phyloP scores from a whole-genome alignment of 2,797 vertebrate genomes.

The Lacerta viridis region DNA sequence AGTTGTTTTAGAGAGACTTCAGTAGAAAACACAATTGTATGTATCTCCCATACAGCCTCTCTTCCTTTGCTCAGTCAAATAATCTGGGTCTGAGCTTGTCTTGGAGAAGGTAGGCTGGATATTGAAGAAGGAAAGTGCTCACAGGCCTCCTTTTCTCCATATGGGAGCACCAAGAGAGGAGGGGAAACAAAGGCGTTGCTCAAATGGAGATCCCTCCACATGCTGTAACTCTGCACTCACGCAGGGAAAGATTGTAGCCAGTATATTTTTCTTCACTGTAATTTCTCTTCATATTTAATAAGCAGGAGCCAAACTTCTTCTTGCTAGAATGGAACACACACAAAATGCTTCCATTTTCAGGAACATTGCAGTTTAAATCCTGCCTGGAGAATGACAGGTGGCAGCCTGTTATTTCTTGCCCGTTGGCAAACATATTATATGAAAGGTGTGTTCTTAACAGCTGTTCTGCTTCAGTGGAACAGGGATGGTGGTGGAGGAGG shows the following conservation, averaged over 20 bases:
- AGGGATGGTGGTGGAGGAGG: neutral
- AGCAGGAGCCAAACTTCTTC: conserved; percentile 37
- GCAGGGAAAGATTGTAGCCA: conserved; percentile 9
- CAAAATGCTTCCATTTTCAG: conserved; percentile 36
- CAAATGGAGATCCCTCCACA: neutral
- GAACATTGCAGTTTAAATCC: conserved; percentile 36
- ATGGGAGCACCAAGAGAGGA: neutral
- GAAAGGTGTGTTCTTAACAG: neutral
- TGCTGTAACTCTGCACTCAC: neutral
- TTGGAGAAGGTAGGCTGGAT: neutral
- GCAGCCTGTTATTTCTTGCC: conserved; percentile 38
- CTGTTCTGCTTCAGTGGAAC: conserved; percentile 23
- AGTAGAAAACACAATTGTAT: too few species aligned
- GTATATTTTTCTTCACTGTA: conserved; percentile 39
- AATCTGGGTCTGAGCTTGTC: neutral
- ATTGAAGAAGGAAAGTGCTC: neutral
- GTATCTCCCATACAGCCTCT: neutral
- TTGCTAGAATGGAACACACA: conserved; percentile 30
- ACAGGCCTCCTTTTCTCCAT: neutral
- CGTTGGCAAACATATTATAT: conserved; percentile 23
- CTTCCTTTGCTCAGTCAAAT: too few species aligned
- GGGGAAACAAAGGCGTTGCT: neutral
- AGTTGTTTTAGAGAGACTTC: too few species aligned
- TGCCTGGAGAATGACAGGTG: conserved; percentile 24
- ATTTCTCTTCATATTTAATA: conserved; percentile 1